Percentiles rank a stretch among this genome's conserved stretches.
These are phyloP conservation scores for Odontocolon sp. DNA, from an alignment of 2,888 invertebrate genomes.

Conservation along the genomic window DNA sequence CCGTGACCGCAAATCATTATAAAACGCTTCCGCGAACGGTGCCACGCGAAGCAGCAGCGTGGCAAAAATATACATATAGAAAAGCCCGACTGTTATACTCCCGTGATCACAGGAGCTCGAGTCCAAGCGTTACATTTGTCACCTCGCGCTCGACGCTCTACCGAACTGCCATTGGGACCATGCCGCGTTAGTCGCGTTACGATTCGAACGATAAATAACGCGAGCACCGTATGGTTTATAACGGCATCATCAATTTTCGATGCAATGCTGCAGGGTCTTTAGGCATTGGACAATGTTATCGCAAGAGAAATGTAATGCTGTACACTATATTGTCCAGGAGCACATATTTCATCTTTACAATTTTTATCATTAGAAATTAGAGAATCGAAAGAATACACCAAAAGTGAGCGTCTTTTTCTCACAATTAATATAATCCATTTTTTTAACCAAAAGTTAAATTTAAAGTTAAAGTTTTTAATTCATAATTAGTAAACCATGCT, in stretches of 20 bases:
- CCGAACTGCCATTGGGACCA: neutral
- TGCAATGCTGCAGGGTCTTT: constrained; percentile 30
- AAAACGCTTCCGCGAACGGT: constrained; percentile 56
- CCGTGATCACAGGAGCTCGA: constrained; percentile 23
- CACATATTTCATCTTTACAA: no score
- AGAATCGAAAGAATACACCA: no score
- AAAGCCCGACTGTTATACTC: constrained; percentile 17
- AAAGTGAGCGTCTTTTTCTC: no score
- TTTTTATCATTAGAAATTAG: no score
- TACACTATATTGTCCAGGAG: neutral
- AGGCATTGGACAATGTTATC: constrained; percentile 39
- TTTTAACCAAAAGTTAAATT: no score
- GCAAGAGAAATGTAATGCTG: neutral
- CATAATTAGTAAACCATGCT: no score
- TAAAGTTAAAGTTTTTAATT: no score
- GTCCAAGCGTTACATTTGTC: constrained; percentile 57
- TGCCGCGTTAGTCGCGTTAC: constrained; percentile 7
- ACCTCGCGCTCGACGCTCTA: constrained; percentile 41
- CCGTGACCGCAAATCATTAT: constrained; percentile 60
- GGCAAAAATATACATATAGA: neutral
- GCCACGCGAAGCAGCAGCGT: neutral
- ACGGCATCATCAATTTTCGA: constrained; percentile 57
- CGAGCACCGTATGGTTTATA: constrained; percentile 45
- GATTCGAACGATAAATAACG: constrained; percentile 58
- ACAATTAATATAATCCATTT: no score